Evolutionary conservation across 2,888 invertebrate genomes (phyloP).

Genomic region (Phanerotoma sp.): DNA sequence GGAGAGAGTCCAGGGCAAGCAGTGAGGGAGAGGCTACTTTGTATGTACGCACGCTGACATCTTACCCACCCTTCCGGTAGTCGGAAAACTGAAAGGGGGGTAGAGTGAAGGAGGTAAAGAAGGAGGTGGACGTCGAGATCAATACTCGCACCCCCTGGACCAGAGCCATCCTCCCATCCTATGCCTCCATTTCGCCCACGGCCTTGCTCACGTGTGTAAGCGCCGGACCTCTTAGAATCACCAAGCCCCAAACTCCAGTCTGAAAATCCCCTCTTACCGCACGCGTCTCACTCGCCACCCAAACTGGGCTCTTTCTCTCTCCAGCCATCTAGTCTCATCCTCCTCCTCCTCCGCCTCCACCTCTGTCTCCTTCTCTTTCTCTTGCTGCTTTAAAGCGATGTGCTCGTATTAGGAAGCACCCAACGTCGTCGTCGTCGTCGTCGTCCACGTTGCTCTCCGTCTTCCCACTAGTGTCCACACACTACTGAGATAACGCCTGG

Average conservation of each 20-base stretch:
- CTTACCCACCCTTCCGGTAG: slow-evolving; percentile 51
- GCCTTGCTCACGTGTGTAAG: slow-evolving; percentile 48
- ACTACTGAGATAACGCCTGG: slow-evolving; percentile 7
- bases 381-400: slow-evolving; percentile 52
- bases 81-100: slow-evolving; percentile 26
- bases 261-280: slow-evolving; percentile 24
- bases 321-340: slow-evolving; percentile 44
- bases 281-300: slow-evolving; percentile 32
- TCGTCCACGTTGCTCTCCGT: neutral
- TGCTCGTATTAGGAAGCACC: slow-evolving; percentile 43
- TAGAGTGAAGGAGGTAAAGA: slow-evolving; percentile 25
- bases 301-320: slow-evolving; percentile 44
- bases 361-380: slow-evolving; percentile 13
- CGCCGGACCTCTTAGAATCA: slow-evolving; percentile 56
- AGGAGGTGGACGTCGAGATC: slow-evolving; percentile 51
- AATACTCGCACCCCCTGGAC: slow-evolving; percentile 56
- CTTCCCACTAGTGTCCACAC: slow-evolving; percentile 8
- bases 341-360: slow-evolving; percentile 20
- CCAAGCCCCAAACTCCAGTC: slow-evolving; percentile 41
- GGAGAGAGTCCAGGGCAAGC: slow-evolving; percentile 20
- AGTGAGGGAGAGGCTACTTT: slow-evolving; percentile 51
- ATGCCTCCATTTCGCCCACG: slow-evolving; percentile 26
- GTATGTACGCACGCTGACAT: slow-evolving; percentile 57
- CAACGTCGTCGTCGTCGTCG: slow-evolving; percentile 6
- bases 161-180: slow-evolving; percentile 45